Evolutionary conservation across 1,140 invertebrate genomes (phyloP), one percentile per base, ranked within the genome.

Genomic region (Tetramorium simillimum): DNA sequence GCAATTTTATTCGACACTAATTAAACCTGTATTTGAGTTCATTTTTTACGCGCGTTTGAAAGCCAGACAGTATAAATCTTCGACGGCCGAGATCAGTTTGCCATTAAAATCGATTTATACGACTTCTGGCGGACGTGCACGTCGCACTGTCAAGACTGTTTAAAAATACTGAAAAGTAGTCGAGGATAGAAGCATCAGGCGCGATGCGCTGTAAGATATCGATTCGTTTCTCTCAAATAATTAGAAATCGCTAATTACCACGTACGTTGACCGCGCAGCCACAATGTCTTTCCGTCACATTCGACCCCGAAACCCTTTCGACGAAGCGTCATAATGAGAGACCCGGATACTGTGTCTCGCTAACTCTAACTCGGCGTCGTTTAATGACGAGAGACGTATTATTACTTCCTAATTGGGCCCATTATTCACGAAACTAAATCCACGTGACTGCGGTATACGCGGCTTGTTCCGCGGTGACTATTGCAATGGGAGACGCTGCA

Each of bases 321-420:
- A 33, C 76, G 70, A 88, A 77, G 86, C 69, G 76, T 90, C 60
- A 85, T 92, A 92, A 92, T 92, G 90, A 92, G 85, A 92, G 91
- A 85, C 84, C 7, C 81, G 85, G 81, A 88, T 60, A 85, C 72
- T 76, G 84, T 84, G 51, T 85, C 70, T 73, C 75, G 67, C 89
- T 28, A 82, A 88, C 86, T 91, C 86, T 51, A 86, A 90, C 89
- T 86, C 77, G 14, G 60, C 86, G 81, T 77, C 81, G 76, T 60
- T 75, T 51, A 63, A 82, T 67, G 81, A 69, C 75, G 82, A 88
- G 65, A 86, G 86, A 88, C 86, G 86, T 92, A 89, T 92, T 88
- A 92, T 92, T 92, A 92, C 92, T 91, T 91, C 90, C 89, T 92
- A 92, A 92, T 92, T 92, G 92, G 89, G 91, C 69, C 88, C 91